phyloP scores from a whole-genome alignment of 2,888 invertebrate species.

The Teleiodes luculella region DNA sequence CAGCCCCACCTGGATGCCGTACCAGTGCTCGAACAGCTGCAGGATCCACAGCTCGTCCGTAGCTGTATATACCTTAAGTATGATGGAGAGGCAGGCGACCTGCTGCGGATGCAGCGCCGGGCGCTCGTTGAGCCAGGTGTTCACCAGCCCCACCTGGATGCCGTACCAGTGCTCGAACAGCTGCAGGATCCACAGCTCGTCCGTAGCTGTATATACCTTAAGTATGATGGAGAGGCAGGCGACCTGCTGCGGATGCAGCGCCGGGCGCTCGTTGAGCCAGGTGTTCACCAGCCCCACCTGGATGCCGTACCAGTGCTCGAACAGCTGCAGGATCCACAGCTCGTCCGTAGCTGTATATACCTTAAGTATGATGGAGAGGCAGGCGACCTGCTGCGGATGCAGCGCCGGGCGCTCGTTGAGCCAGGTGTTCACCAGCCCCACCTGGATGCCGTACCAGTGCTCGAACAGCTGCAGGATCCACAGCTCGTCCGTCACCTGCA shows the following conservation, averaged over 20 bases:
- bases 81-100: too few relatives aligned
- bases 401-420: conserved; percentile 94
- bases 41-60: too few relatives aligned
- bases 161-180: too few relatives aligned
- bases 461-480: conserved; percentile 83
- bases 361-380: conserved; percentile 96
- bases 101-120: too few relatives aligned
- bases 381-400: conserved; percentile 98
- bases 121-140: too few relatives aligned
- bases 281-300: conserved; percentile 96
- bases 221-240: too few relatives aligned
- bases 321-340: conserved; percentile 69
- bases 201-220: conserved; percentile 85
- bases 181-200: too few relatives aligned
- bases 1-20: too few relatives aligned
- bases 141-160: too few relatives aligned
- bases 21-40: too few relatives aligned
- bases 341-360: conserved; percentile 69
- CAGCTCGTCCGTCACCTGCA: conserved; percentile 79
- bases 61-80: too few relatives aligned
- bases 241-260: conserved; percentile 96
- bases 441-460: conserved; percentile 97
- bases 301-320: conserved; percentile 95
- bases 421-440: conserved; percentile 96
- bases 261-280: conserved; percentile 96